These are phyloP conservation scores for Lithophane semibrunnea DNA, from an alignment of 2,888 invertebrate species.

Conservation along the genomic window DNA sequence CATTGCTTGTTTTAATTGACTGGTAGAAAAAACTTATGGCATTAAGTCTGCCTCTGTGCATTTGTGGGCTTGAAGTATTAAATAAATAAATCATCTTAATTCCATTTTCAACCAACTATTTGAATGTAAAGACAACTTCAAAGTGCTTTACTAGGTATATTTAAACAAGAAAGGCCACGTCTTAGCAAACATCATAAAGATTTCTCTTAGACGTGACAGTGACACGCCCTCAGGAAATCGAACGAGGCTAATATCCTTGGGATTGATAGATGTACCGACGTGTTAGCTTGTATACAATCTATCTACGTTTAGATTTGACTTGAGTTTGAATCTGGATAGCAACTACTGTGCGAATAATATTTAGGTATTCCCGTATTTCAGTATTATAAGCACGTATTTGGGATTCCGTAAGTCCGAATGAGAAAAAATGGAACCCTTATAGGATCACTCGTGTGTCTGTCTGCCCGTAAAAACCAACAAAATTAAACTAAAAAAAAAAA, in stretches of 20 bases:
- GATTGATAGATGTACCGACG: conserved; percentile 5
- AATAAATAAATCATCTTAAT: too few species aligned
- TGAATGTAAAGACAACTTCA: background rate
- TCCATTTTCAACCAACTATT: background rate
- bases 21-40: background rate
- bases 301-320: background rate
- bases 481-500: too few species aligned
- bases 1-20: background rate
- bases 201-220: conserved; percentile 11
- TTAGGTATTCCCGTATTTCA: background rate
- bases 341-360: background rate
- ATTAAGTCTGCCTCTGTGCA: background rate
- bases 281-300: background rate
- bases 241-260: conserved; percentile 31
- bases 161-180: background rate
- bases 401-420: too few species aligned
- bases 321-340: background rate
- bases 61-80: background rate
- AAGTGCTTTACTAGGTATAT: background rate
- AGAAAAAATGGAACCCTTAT: too few species aligned
- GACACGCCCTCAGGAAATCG: conserved; percentile 37
- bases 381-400: background rate
- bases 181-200: conserved; percentile 13
- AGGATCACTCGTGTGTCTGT: too few species aligned
- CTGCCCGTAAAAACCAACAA: too few species aligned